Evolutionary conservation across 2,113 vertebrate species (phyloP).

Genomic region (Delphinapterus leucas): DNA sequence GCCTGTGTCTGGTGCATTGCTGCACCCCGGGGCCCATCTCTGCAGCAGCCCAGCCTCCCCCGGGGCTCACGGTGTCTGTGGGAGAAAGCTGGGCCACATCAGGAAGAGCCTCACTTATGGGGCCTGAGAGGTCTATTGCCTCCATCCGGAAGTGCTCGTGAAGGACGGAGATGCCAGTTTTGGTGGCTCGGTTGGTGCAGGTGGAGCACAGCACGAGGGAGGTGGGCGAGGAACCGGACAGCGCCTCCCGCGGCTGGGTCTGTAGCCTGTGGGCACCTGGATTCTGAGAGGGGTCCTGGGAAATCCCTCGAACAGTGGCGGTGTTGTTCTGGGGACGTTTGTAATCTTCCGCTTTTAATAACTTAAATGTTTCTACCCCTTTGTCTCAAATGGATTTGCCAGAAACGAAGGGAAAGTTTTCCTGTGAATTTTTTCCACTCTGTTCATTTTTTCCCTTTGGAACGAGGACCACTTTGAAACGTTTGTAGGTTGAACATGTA

Average conservation of each 20-base stretch:
- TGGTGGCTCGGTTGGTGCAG: rapidly evolving
- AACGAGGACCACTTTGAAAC: too few relatives aligned
- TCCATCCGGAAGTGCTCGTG: background rate
- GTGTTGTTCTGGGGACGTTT: rapidly evolving
- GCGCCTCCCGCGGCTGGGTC: rapidly evolving
- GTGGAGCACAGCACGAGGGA: background rate
- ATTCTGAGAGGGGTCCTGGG: rapidly evolving
- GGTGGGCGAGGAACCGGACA: background rate
- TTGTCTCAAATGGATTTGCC: background rate
- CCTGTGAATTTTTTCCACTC: background rate
- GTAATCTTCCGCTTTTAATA: too few relatives aligned
- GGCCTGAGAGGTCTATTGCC: background rate
- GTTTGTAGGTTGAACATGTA: rapidly evolving
- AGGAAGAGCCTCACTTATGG: background rate
- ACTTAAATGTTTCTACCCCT: background rate
- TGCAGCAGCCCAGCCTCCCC: too few relatives aligned
- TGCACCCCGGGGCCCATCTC: too few relatives aligned
- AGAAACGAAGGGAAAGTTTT: background rate
- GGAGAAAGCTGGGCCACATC: too few relatives aligned
- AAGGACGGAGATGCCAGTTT: too few relatives aligned
- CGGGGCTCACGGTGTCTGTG: too few relatives aligned
- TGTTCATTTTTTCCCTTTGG: background rate
- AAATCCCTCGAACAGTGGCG: rapidly evolving
- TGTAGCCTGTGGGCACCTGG: rapidly evolving
- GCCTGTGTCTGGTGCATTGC: too few relatives aligned